A percentile compares a stretch with the other conserved stretches of the same genome.
Conservation (phyloP, 2,888 invertebrate species). For the Drosophila tripunctata region DNA sequence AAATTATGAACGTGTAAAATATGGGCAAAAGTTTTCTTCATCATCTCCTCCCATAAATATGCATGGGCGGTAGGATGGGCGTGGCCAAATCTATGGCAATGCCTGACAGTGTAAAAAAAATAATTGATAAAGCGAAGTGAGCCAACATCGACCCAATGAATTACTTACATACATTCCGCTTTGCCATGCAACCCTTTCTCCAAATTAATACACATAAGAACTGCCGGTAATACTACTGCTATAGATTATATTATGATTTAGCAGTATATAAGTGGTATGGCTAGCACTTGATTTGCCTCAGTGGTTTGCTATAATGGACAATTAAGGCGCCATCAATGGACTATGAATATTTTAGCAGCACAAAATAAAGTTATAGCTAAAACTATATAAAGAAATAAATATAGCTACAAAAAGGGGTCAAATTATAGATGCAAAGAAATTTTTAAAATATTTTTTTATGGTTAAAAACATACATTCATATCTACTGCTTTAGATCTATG, state of each 20-base stretch:
- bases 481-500: no score
- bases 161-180: not conserved
- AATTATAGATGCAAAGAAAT: no score
- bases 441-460: no score
- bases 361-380: not conserved
- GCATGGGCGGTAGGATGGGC: constrained; percentile 30
- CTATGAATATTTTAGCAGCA: not conserved
- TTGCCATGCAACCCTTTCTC: not conserved
- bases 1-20: constrained; percentile 77
- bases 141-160: constrained; percentile 30
- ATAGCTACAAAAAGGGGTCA: no score
- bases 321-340: constrained; percentile 27
- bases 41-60: constrained; percentile 55
- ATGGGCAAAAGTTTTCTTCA: constrained; percentile 59
- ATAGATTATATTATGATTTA: constrained; percentile 54
- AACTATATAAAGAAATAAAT: not conserved
- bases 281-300: constrained; percentile 51
- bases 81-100: constrained; percentile 36
- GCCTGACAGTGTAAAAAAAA: constrained; percentile 38
- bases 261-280: constrained; percentile 46
- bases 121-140: constrained; percentile 57
- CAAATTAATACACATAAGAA: not conserved
- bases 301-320: constrained; percentile 55
- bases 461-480: no score
- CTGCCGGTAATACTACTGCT: constrained; percentile 11